These are phyloP conservation scores for Idaea dimidiata DNA, from an alignment of 2,888 invertebrate genomes.

Conservation along the genomic window DNA sequence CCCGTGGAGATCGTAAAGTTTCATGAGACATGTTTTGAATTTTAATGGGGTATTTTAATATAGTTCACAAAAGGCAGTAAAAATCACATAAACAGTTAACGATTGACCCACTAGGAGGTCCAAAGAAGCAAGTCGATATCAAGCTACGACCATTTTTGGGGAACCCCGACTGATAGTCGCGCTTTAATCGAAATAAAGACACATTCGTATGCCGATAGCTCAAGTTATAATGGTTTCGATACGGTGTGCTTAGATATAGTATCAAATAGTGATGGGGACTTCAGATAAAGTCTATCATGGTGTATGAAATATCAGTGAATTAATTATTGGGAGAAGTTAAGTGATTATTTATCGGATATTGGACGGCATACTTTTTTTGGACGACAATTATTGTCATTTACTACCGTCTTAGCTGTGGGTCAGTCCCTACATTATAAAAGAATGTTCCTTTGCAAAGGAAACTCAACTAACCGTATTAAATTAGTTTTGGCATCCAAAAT, in stretches of 20 bases:
- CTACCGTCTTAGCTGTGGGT: background rate
- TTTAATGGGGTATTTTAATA: slow-evolving; percentile 55
- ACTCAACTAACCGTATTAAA: background rate
- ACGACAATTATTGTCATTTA: slow-evolving; percentile 27
- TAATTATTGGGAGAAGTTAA: slow-evolving; percentile 69
- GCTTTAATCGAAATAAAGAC: slow-evolving; percentile 1
- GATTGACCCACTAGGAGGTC: slow-evolving; percentile 67
- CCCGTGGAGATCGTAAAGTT: slow-evolving; percentile 34
- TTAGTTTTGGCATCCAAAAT: background rate
- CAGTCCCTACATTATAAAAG: too few species aligned
- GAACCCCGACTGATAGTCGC: slow-evolving; percentile 30
- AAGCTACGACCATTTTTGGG: slow-evolving; percentile 38
- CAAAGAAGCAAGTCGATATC: slow-evolving; percentile 47
- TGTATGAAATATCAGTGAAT: slow-evolving; percentile 67
- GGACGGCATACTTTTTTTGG: slow-evolving; percentile 56
- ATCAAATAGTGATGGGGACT: slow-evolving; percentile 57
- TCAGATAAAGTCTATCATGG: slow-evolving; percentile 65
- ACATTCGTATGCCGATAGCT: slow-evolving; percentile 26
- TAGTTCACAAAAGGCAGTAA: slow-evolving; percentile 63
- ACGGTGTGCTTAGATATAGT: slow-evolving; percentile 46
- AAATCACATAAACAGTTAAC: slow-evolving; percentile 70
- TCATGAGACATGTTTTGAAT: slow-evolving; percentile 46
- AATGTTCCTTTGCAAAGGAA: background rate
- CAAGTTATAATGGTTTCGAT: slow-evolving; percentile 40
- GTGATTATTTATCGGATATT: slow-evolving; percentile 64